Evolutionary conservation across 2,797 vertebrate genomes (phyloP).

Genomic region (Xiphophorus birchmanni): DNA sequence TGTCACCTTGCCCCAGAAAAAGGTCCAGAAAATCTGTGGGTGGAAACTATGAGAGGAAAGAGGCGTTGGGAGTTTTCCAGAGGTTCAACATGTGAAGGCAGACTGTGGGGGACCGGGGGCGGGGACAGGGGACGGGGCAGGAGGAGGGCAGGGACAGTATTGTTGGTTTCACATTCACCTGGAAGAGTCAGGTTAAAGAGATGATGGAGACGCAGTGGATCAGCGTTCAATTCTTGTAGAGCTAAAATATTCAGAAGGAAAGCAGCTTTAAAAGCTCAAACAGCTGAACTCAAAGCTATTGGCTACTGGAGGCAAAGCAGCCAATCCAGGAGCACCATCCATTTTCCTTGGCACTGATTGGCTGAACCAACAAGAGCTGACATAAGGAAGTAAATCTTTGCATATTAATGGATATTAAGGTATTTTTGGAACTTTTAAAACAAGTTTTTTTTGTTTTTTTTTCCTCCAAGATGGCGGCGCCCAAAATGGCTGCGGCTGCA

Average conservation of each 20-base stretch:
- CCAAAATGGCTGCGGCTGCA: no score
- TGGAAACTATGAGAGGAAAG: slow-evolving; percentile 53
- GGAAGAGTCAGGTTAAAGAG: neutral
- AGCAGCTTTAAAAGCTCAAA: neutral
- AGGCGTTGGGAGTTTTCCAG: slow-evolving; percentile 55
- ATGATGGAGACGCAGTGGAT: no score
- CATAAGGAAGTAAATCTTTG: neutral
- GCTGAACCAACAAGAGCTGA: neutral
- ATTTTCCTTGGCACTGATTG: neutral
- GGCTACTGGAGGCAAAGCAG: neutral
- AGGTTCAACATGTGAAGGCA: slow-evolving; percentile 48
- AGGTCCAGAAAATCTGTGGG: slow-evolving; percentile 56
- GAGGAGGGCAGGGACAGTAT: neutral
- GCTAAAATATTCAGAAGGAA: neutral
- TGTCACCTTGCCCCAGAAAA: slow-evolving; percentile 71
- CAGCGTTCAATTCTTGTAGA: no score
- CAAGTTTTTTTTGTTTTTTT: neutral
- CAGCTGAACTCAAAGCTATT: neutral
- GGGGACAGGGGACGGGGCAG: neutral
- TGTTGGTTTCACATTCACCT: neutral
- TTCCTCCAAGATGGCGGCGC: no score
- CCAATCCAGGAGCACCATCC: neutral
- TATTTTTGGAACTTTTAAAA: no score
- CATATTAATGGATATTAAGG: no score
- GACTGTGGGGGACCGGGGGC: slow-evolving; percentile 8